Percentiles rank a stretch among this genome's conserved stretches.
Conservation (phyloP, 2,113 vertebrate genomes). For the Galeopterus variegatus region DNA sequence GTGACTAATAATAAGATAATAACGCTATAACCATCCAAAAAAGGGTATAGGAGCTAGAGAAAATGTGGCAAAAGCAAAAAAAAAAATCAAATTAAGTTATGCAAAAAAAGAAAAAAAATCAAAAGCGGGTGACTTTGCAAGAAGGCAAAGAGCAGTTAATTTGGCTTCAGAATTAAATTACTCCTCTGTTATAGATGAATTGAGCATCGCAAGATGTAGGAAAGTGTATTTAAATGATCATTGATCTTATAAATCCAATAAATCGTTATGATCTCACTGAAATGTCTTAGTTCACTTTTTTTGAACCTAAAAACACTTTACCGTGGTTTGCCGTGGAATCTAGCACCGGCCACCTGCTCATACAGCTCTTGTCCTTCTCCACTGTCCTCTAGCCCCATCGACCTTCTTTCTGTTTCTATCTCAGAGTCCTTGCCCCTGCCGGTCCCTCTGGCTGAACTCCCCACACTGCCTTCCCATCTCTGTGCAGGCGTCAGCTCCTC, state of each 20-base stretch:
- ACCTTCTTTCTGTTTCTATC: neutral
- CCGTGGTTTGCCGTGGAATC: neutral
- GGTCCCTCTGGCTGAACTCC: neutral
- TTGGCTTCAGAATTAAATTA: slow-evolving; percentile 80
- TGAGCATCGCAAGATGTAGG: slow-evolving; percentile 31
- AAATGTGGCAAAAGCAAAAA: slow-evolving; percentile 54
- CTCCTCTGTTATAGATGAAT: slow-evolving; percentile 63
- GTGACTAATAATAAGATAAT: slow-evolving; percentile 76
- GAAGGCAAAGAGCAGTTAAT: slow-evolving; percentile 77
- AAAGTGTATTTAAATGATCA: slow-evolving; percentile 67
- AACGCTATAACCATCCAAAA: slow-evolving; percentile 50
- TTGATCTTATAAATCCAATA: slow-evolving; percentile 65
- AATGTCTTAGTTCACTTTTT: neutral
- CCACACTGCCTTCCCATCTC: neutral
- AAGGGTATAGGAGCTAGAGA: slow-evolving; percentile 67
- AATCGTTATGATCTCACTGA: neutral
- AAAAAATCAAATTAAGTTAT: slow-evolving; percentile 80
- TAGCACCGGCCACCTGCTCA: fast-evolving
- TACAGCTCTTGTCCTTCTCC: fast-evolving
- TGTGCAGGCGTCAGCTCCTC: neutral
- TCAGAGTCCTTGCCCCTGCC: neutral
- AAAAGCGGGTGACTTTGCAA: slow-evolving; percentile 43
- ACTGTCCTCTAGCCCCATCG: fast-evolving
- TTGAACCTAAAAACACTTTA: neutral
- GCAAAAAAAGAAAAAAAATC: slow-evolving; percentile 54